Evolutionary conservation across 2,888 invertebrate species (phyloP), one percentile per base, ranked within the genome.

Genomic region (Pheosia tremula): DNA sequence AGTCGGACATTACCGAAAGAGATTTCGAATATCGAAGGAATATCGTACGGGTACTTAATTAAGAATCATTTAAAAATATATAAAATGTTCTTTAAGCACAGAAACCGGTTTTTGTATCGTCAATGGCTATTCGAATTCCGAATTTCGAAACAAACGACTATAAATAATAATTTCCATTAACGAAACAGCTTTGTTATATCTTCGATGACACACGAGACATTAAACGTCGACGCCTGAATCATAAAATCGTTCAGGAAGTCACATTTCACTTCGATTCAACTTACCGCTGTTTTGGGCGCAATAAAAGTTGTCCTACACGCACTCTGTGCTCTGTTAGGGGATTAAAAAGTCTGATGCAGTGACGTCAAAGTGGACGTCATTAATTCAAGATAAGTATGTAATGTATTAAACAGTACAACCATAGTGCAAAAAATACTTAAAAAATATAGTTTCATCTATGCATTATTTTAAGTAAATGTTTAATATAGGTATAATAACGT

Each of bases 251-350:
- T 62, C 53, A 72, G 75, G 75, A 75, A 75, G 69, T 58, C 71
- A 72, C 74, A 75, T 76, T 58, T 75, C 75, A 74, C 63, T 74
- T 66, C 70, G 63, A 64, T 64, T 68, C 65, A 62, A 75, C 68
- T 67, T 65, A 62, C 71, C 58, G 64, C 62, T 72, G 70, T 75
- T 68, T 72, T 65, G 61, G 55, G 50, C 56, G 54, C 45, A 70
- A 68, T 75, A 72, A 75, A 72, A 74, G 68, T 57, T 61, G 64
- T 65, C 64, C 61, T 53, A 58, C 65, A 53, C 72, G 68, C 66
- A 75, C 71, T 57, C 49, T 10, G 24, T 7, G 57, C 50, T 50
- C 56, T n/a, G n/a, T 11, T 47, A 47, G 47, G 47, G 47, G 47
- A 47, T n/a, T 47, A 4, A 47, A 47, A 47, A 47, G n/a, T n/a